Evolutionary conservation across 1,140 invertebrate species (phyloP).

Genomic region (Streblospio benedicti): DNA sequence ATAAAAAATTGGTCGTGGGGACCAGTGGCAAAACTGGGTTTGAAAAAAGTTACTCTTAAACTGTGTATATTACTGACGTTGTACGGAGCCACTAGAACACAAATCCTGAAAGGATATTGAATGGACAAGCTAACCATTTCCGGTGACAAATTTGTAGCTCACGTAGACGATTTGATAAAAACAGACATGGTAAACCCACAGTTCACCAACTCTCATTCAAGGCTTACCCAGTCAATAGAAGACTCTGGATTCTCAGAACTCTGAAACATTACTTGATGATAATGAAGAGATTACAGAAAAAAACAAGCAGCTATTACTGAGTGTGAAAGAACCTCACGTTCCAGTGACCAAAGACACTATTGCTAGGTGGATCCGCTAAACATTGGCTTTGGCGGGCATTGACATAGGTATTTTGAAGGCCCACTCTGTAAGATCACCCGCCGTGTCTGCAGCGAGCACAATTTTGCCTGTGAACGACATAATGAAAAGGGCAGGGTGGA

Average conservation of each 20-base stretch:
- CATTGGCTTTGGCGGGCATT: background rate
- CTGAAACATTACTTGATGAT: background rate
- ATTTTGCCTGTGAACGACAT: background rate
- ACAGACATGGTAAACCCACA: too few species aligned
- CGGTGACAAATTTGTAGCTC: too few species aligned
- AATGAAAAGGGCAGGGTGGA: background rate
- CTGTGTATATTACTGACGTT: background rate
- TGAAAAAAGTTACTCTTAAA: constrained; percentile 5
- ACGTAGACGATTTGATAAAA: too few species aligned
- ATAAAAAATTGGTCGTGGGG: background rate
- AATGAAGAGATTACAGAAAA: too few species aligned
- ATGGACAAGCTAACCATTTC: background rate
- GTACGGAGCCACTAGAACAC: background rate
- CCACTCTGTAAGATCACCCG: background rate
- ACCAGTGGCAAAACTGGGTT: background rate
- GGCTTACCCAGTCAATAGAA: background rate
- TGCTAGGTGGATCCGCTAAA: background rate
- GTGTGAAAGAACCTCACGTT: too few species aligned
- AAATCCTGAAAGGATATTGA: background rate
- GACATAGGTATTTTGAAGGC: background rate
- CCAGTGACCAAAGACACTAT: constrained; percentile 3
- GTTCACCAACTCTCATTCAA: too few species aligned
- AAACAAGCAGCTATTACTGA: too few species aligned
- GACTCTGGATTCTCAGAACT: background rate
- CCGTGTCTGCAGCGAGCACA: too few species aligned